phyloP scores from a whole-genome alignment of 2,888 invertebrate genomes.

The Drosophila nr. perissopoda region DNA sequence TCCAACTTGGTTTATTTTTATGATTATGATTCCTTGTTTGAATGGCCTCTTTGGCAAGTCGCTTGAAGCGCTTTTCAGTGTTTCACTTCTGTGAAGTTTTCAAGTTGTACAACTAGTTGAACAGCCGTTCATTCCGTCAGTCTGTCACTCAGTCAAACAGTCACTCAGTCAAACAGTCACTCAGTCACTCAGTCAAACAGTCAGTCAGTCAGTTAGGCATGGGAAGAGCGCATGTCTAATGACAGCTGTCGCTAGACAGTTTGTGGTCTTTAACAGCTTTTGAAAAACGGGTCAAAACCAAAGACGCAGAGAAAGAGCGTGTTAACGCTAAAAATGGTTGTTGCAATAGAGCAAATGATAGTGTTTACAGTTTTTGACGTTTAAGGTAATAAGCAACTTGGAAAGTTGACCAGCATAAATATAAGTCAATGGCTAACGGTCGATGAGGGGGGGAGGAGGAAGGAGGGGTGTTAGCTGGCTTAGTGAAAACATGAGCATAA shows the following conservation, averaged over 20 bases:
- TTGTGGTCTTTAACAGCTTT: constrained; percentile 55
- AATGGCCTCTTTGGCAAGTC: constrained; percentile 65
- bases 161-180: constrained; percentile 2
- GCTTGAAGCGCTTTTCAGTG: constrained; percentile 74
- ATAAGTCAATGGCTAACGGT: not conserved
- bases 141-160: constrained; percentile 30
- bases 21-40: constrained; percentile 20
- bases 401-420: constrained; percentile 36
- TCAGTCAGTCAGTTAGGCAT: not conserved
- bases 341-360: constrained; percentile 16
- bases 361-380: constrained; percentile 24
- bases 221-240: constrained; percentile 6
- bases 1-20: constrained; percentile 23
- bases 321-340: constrained; percentile 20
- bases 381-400: constrained; percentile 39
- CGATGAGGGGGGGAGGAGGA: too few relatives aligned
- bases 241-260: constrained; percentile 46
- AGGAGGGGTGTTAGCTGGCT: not conserved
- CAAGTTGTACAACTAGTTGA: constrained; percentile 59
- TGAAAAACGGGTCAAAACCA: constrained; percentile 67
- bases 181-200: too few relatives aligned
- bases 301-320: constrained; percentile 4
- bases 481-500: constrained; percentile 1
- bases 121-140: constrained; percentile 32
- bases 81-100: constrained; percentile 74